phyloP scores from a whole-genome alignment of 1,140 invertebrate genomes.

The Euwallacea fornicatus region DNA sequence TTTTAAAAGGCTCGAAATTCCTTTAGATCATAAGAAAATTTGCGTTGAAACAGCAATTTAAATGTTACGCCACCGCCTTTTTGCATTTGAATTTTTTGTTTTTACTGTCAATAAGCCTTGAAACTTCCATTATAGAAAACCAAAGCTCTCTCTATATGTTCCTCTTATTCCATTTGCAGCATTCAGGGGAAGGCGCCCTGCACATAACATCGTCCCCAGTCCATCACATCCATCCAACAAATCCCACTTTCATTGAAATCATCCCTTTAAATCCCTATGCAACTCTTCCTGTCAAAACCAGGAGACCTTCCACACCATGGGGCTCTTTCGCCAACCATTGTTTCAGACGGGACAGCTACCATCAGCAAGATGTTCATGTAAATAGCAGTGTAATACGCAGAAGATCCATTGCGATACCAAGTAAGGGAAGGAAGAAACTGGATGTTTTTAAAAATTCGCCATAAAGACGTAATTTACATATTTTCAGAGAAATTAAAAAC shows the following conservation, averaged over 20 bases:
- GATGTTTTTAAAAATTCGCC: no score
- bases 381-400: conserved; percentile 17
- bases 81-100: no score
- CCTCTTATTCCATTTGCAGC: conserved; percentile 3
- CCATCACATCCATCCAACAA: conserved; percentile 40
- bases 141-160: no score
- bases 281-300: conserved; percentile 47
- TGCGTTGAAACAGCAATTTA: no score
- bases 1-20: no score
- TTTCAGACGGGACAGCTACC: conserved; percentile 29
- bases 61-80: no score
- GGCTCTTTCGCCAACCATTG: conserved; percentile 38
- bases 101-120: no score
- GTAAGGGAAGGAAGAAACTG: conserved; percentile 3
- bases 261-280: conserved; percentile 56
- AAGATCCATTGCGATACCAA: conserved; percentile 12
- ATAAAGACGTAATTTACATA: no score
- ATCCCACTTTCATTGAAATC: conserved; percentile 54
- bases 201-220: conserved; percentile 39
- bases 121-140: no score
- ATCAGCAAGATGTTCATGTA: conserved; percentile 5
- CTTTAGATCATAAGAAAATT: no score
- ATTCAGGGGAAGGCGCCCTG: conserved; percentile 42
- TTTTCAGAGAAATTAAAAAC: no score
- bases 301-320: conserved; percentile 43